Evolutionary conservation across 2,113 vertebrate species (phyloP).

Genomic region (Manacus vitellinus): DNA sequence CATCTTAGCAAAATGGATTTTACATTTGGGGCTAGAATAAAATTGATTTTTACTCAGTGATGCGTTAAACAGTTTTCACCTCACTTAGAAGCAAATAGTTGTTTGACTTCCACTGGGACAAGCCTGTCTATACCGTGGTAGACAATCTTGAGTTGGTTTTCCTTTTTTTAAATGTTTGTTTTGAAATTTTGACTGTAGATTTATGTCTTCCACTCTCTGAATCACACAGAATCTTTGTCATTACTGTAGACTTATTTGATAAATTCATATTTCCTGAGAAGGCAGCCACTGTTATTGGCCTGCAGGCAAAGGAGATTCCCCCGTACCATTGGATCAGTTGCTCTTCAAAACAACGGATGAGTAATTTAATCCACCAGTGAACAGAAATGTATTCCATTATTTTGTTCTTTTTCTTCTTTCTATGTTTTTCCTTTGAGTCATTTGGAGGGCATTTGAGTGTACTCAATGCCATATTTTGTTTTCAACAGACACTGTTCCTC

Average conservation of each 20-base stretch:
- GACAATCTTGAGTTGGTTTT: neutral
- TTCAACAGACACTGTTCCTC: neutral
- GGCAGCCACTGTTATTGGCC: neutral
- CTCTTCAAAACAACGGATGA: neutral
- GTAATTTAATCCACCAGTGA: neutral
- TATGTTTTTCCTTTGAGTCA: neutral
- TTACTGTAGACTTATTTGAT: neutral
- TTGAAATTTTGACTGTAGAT: neutral
- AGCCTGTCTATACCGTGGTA: fast-evolving
- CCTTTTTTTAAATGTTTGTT: neutral
- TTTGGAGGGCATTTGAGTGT: neutral
- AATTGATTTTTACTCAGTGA: constrained; percentile 27
- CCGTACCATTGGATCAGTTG: neutral
- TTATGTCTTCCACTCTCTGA: neutral
- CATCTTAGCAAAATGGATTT: neutral
- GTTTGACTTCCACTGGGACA: neutral
- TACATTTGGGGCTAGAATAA: neutral
- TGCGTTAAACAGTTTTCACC: neutral
- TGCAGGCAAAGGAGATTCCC: neutral
- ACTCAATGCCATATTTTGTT: neutral
- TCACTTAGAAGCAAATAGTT: neutral
- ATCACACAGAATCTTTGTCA: neutral
- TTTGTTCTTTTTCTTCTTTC: neutral
- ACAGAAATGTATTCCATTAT: neutral
- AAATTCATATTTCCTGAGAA: neutral